Conservation (phyloP, 2,113 vertebrate genomes). For the Hystrix cristata region DNA sequence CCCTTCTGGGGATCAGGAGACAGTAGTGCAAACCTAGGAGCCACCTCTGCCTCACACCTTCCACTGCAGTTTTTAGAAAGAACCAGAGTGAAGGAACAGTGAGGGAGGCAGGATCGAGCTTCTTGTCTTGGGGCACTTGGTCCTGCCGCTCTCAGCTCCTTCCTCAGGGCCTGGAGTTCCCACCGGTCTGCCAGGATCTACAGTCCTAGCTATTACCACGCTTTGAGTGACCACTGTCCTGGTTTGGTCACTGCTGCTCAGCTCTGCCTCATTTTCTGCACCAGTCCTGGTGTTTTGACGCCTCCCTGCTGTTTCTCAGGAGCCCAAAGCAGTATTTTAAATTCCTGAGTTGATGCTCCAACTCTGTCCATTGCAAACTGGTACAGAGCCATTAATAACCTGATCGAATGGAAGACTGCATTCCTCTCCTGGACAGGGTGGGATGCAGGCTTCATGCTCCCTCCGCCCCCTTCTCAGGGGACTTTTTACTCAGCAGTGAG, state of each 20-base stretch:
- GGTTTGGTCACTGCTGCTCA: background rate
- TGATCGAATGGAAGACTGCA: background rate
- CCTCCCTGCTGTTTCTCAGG: background rate
- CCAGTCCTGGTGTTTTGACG: background rate
- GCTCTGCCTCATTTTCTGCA: background rate
- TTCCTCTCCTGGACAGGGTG: background rate
- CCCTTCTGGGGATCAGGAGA: too few species aligned
- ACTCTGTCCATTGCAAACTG: background rate
- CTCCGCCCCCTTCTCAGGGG: background rate
- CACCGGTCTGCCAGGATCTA: background rate
- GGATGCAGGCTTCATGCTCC: background rate
- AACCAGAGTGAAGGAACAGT: too few species aligned
- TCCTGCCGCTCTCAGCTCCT: background rate
- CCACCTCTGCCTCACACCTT: background rate
- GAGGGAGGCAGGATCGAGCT: background rate
- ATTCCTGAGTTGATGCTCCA: background rate
- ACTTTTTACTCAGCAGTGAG: background rate
- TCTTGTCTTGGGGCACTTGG: accelerated
- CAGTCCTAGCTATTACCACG: background rate
- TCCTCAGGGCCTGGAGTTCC: background rate
- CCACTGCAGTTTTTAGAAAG: background rate
- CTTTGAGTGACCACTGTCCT: background rate
- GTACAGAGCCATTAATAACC: background rate
- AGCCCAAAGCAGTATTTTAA: background rate
- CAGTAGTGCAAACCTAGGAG: background rate